A percentile compares a stretch with the other conserved stretches of the same genome.
Conservation (phyloP, 2,888 invertebrate species). For the Cantharis rustica region DNA sequence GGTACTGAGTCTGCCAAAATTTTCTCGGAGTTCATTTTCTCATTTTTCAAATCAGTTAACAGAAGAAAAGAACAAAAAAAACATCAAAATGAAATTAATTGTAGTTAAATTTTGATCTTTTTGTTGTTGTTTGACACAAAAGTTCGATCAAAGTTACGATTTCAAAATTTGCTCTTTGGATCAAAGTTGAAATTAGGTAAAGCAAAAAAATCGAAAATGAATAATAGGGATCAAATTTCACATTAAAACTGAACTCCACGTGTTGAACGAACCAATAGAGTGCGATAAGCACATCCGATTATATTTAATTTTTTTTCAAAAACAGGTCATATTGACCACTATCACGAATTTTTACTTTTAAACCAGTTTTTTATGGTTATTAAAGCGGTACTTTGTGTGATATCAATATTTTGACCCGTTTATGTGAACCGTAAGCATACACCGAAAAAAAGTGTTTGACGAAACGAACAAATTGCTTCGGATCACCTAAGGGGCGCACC, state of each 20-base stretch:
- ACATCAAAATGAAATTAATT: too few relatives aligned
- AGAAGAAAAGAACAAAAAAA: too few relatives aligned
- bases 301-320: neutral
- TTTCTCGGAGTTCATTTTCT: too few relatives aligned
- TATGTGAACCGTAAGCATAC: neutral
- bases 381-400: neutral
- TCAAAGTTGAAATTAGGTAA: too few relatives aligned
- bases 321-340: neutral
- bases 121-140: too few relatives aligned
- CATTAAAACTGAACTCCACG: neutral
- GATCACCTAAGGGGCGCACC: too few relatives aligned
- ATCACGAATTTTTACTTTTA: neutral
- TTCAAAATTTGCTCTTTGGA: too few relatives aligned
- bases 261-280: neutral
- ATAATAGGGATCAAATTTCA: neutral
- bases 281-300: neutral
- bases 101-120: too few relatives aligned
- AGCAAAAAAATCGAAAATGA: neutral
- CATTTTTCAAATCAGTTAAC: too few relatives aligned
- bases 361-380: neutral
- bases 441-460: neutral
- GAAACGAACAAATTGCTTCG: neutral
- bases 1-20: too few relatives aligned
- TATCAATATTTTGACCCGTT: neutral
- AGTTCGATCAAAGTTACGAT: too few relatives aligned